These are phyloP conservation scores for Donacobius atricapilla DNA, from an alignment of 2,113 vertebrate genomes.

Conservation along the genomic window DNA sequence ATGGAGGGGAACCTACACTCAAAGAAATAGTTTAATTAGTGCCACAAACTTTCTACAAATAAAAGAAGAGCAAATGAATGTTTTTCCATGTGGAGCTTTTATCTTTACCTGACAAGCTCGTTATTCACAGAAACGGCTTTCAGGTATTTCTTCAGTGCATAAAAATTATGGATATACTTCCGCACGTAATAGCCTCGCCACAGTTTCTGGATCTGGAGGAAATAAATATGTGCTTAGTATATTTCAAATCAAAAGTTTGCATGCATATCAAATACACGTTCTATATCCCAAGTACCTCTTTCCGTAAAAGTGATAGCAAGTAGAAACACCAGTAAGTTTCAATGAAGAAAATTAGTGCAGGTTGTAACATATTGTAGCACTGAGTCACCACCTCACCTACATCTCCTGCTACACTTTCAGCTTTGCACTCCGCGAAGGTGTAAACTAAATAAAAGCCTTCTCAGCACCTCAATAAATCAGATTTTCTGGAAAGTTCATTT, in stretches of 20 bases:
- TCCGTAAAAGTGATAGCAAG: not conserved
- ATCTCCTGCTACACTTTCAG: not conserved
- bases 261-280: not conserved
- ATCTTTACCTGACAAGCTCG: slow-evolving; percentile 82
- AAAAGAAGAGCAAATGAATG: not conserved
- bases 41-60: not conserved
- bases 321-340: not conserved
- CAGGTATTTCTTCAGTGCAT: slow-evolving; percentile 84
- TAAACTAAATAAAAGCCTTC: not conserved
- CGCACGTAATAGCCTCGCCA: slow-evolving; percentile 88
- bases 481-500: not conserved
- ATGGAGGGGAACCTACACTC: not conserved
- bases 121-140: slow-evolving; percentile 80
- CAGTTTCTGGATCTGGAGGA: slow-evolving; percentile 84
- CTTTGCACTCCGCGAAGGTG: not conserved
- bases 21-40: not conserved
- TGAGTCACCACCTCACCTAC: not conserved
- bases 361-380: not conserved
- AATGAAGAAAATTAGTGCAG: not conserved
- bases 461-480: not conserved
- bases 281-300: not conserved
- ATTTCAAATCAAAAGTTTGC: not conserved
- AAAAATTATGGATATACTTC: slow-evolving; percentile 88
- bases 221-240: slow-evolving; percentile 36
- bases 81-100: not conserved